A percentile compares a stretch with the other conserved stretches of the same genome.
Evolutionary conservation across 1,140 invertebrate genomes (phyloP).

Genomic region (Druon quercuslanigerum): DNA sequence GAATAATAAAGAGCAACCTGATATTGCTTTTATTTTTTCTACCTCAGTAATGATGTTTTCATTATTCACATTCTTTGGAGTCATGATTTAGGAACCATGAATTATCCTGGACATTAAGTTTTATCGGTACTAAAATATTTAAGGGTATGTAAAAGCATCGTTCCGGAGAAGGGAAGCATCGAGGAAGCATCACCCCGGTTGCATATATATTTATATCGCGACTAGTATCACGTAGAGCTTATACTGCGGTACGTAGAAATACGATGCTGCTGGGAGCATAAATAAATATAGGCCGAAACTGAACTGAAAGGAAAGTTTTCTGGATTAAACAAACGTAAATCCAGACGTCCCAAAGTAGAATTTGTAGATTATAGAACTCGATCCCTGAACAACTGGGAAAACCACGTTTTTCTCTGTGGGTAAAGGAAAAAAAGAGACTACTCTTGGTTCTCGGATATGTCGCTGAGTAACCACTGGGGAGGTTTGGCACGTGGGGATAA

Average conservation of each 20-base stretch:
- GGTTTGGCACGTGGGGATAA: slow-evolving; percentile 18
- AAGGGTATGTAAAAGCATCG: not conserved
- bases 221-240: not conserved
- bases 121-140: not conserved
- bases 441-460: not conserved
- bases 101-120: not conserved
- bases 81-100: too few relatives aligned
- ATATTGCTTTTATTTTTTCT: too few relatives aligned
- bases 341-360: slow-evolving; percentile 6
- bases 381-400: not conserved
- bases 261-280: slow-evolving; percentile 2
- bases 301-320: not conserved
- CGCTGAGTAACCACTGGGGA: not conserved
- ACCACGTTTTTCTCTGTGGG: slow-evolving; percentile 17
- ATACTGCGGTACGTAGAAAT: not conserved
- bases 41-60: too few relatives aligned
- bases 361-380: not conserved
- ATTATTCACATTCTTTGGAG: too few relatives aligned
- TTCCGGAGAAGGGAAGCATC: not conserved
- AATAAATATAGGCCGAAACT: slow-evolving; percentile 16
- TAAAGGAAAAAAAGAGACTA: too few relatives aligned
- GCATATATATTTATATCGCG: not conserved
- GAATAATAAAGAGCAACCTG: too few relatives aligned
- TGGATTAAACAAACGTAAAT: slow-evolving; percentile 6
- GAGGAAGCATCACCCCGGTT: not conserved